These are phyloP conservation scores for Chascanopsetta lugubris DNA, from an alignment of 2,113 vertebrate genomes.

Conservation along the genomic window DNA sequence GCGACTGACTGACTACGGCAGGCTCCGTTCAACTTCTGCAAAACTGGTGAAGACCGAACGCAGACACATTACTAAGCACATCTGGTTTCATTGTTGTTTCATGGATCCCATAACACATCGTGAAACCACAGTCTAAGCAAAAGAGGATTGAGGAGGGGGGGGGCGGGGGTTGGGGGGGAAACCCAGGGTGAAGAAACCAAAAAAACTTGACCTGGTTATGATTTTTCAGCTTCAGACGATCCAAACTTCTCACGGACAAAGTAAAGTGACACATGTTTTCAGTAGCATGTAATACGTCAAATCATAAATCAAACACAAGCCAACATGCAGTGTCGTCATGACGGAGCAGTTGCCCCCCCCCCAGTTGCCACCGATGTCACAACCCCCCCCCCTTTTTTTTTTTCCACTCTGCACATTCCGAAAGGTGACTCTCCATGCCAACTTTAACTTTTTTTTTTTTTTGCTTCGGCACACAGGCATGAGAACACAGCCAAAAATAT, in stretches of 20 bases:
- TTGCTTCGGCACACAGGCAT: constrained; percentile 49
- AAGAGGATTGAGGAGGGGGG: too few relatives aligned
- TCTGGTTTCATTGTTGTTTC: constrained; percentile 78
- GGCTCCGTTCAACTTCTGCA: constrained; percentile 66
- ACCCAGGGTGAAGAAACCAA: constrained; percentile 62
- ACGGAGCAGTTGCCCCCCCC: constrained; percentile 28
- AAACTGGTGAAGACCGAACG: constrained; percentile 46
- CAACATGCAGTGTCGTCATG: constrained; percentile 22
- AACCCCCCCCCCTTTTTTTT: constrained; percentile 25
- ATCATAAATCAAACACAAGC: constrained; percentile 38
- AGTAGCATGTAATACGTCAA: constrained; percentile 33
- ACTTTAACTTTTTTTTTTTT: constrained; percentile 32
- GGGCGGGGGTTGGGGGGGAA: too few relatives aligned
- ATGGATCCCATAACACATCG: constrained; percentile 70
- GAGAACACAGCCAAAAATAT: constrained; percentile 78
- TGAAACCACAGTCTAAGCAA: constrained; percentile 75
- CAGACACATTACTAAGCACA: constrained; percentile 75
- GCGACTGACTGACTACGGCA: constrained; percentile 28
- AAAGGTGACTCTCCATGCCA: constrained; percentile 55
- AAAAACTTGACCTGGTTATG: constrained; percentile 47
- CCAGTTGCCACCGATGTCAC: constrained; percentile 42
- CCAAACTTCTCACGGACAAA: constrained; percentile 19
- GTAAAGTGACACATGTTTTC: constrained; percentile 36
- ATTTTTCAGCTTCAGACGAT: constrained; percentile 38
- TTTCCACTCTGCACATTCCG: constrained; percentile 61